Conservation (phyloP, 2,888 invertebrate genomes). For the Lepidochrysops patricia region DNA sequence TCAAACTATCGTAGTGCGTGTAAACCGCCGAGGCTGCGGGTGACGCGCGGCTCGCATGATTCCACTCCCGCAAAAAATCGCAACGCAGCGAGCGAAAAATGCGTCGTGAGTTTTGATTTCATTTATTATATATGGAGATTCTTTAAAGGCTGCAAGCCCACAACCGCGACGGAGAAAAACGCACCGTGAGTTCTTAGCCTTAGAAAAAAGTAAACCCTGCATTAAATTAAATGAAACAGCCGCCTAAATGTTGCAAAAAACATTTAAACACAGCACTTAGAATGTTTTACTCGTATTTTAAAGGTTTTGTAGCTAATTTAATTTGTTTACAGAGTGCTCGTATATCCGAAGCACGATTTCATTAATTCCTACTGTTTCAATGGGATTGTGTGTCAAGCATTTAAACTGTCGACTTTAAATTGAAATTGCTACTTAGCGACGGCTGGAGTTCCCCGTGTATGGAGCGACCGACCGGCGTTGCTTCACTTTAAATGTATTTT, state of each 20-base stretch:
- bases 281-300: background rate
- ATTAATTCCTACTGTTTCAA: constrained; percentile 11
- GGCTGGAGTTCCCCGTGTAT: constrained; percentile 1
- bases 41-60: too few species aligned
- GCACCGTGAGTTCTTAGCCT: too few species aligned
- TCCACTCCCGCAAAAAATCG: too few species aligned
- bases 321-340: constrained; percentile 3
- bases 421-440: constrained; percentile 11
- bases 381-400: constrained; percentile 11
- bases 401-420: constrained; percentile 14
- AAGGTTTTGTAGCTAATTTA: constrained; percentile 3
- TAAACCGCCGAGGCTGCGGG: too few species aligned
- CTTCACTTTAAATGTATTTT: background rate
- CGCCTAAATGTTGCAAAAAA: background rate
- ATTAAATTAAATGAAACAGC: background rate
- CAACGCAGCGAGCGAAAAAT: too few species aligned
- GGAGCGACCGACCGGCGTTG: background rate
- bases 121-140: too few species aligned
- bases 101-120: too few species aligned
- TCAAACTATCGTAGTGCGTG: too few species aligned
- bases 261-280: background rate
- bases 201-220: too few species aligned
- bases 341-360: constrained; percentile 2
- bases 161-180: too few species aligned
- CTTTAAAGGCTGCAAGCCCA: too few species aligned